Evolutionary conservation across 1,140 invertebrate genomes (phyloP), one percentile per base, ranked within the genome.

Genomic region (Hyposmocoma kahamanoa): DNA sequence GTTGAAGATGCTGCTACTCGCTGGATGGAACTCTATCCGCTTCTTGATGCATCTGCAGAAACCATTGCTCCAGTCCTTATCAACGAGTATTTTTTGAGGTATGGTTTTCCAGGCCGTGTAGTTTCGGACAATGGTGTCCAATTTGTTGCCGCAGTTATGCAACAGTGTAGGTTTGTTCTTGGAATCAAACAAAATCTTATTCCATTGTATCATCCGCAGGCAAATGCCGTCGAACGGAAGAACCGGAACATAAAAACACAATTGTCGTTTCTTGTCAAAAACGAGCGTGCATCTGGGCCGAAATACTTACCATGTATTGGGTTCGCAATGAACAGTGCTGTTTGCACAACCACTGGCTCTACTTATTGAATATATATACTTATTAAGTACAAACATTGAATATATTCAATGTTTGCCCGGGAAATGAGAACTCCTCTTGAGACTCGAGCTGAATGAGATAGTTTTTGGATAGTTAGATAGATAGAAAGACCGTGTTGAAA

Each of bases 401-500:
- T 83, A 11, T 73, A 76, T 36, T 45, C 87, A 3, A 79, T 64
- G 1, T 72, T 72, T 47, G 62, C 44, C 8, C 39, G 69, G 13
- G 62, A 68, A 32, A 49, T 72, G 36, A 42, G 64, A 9, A 58
- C 67, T 8, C 67, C 56, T 13, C 10, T 22, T 11, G 21, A 19
- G 5, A 28, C 3, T 44, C 21, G 13, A 6, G 17, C 39, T 6
- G 18, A 42, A 13, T 19, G 19, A 20, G 19, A 9, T 5, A 42
- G 17, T 22, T 20, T 42, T 6, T 42, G 3, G 20, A 42, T 9
- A 20, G 20, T 17, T 3, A 19, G 17, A 4, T 19, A 19, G 17
- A 42, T 42, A 19, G n/a, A 19, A 19, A 19, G 20, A 42, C 5
- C 39, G 19, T 19, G 39, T 42, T 42, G 39, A 42, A 42, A 18